Conservation (phyloP, 2,113 vertebrate species). For the Felis chaus region DNA sequence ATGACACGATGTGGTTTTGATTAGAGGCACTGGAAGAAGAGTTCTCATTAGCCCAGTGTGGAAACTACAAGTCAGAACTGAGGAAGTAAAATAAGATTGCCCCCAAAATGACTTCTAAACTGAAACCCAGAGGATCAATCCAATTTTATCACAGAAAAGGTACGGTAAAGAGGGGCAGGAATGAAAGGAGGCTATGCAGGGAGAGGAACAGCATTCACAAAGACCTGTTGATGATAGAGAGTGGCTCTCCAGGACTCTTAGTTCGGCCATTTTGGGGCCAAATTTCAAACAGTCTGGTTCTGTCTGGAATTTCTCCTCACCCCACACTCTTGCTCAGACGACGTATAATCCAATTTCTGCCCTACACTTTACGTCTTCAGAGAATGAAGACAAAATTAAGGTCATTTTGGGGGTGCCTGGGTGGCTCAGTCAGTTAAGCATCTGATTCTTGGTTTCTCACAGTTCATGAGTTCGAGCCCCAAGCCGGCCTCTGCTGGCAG, state of each 20-base stretch:
- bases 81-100: background rate
- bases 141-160: background rate
- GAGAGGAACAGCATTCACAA: background rate
- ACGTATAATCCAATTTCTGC: background rate
- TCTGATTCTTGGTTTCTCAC: no score
- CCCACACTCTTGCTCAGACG: background rate
- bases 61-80: background rate
- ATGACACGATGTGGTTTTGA: rapidly evolving
- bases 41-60: rapidly evolving
- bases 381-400: background rate
- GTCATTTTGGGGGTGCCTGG: background rate
- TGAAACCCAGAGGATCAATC: background rate
- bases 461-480: no score
- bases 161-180: background rate
- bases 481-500: no score
- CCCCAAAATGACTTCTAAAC: background rate
- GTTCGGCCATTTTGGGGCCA: background rate
- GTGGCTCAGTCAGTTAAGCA: no score
- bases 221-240: background rate
- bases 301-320: background rate
- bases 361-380: background rate
- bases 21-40: background rate
- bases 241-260: background rate
- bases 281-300: background rate
- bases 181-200: background rate